These are phyloP conservation scores for Ceryle rudis DNA, from an alignment of 2,797 vertebrate genomes.

Conservation along the genomic window DNA sequence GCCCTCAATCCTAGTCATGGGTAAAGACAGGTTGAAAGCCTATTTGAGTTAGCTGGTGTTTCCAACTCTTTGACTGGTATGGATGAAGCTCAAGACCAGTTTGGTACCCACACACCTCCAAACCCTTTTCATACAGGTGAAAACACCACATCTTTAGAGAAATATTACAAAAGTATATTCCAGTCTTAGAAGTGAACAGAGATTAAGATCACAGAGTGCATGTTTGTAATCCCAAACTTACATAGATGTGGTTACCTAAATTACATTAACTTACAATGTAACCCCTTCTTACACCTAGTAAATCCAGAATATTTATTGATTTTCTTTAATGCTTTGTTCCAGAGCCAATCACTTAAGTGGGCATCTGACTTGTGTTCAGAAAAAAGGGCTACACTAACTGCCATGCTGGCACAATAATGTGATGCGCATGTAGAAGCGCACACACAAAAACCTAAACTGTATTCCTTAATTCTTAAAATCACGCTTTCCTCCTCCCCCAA, in stretches of 20 bases:
- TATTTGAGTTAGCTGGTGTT: background rate
- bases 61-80: background rate
- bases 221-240: background rate
- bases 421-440: background rate
- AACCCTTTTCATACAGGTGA: background rate
- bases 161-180: background rate
- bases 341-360: background rate
- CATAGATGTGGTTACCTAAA: background rate
- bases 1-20: too few relatives aligned
- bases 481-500: background rate
- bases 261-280: background rate
- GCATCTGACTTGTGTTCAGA: background rate
- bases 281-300: background rate
- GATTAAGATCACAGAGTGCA: background rate
- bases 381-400: background rate
- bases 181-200: background rate
- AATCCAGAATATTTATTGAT: background rate
- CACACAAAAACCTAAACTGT: background rate
- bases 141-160: background rate
- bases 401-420: background rate
- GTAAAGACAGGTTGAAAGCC: background rate
- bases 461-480: background rate
- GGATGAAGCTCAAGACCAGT: background rate
- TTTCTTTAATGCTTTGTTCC: background rate
- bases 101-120: background rate